Evolutionary conservation across 1,140 invertebrate genomes (phyloP).

Genomic region (Parapsyche elsis): DNA sequence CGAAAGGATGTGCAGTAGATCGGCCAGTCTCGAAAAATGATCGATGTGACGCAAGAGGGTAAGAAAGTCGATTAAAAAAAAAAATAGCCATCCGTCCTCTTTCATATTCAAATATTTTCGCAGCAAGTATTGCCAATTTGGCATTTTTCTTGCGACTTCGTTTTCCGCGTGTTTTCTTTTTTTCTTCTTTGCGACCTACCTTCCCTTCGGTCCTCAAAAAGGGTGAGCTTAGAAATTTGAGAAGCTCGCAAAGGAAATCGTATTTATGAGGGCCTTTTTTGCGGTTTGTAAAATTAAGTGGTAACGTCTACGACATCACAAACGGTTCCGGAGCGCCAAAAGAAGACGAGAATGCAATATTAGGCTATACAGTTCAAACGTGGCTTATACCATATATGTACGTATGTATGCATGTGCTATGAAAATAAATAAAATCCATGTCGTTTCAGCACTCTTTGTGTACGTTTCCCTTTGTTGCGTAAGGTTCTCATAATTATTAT

Average conservation of each 20-base stretch:
- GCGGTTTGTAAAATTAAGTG: neutral
- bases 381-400: neutral
- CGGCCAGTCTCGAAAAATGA: neutral
- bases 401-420: neutral
- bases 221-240: neutral
- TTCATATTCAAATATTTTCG: slow-evolving; percentile 20
- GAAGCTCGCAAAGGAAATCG: neutral
- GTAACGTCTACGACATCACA: neutral
- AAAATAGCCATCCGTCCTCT: neutral
- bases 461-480: no score
- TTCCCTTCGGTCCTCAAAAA: neutral
- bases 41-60: neutral
- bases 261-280: neutral
- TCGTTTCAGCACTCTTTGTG: no score
- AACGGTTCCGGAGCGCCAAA: neutral
- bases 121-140: slow-evolving; percentile 7
- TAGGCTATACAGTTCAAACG: neutral
- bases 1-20: neutral
- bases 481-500: slow-evolving; percentile 11
- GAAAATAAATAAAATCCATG: no score
- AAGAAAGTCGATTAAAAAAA: neutral
- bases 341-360: neutral
- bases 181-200: neutral
- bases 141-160: neutral
- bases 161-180: neutral